A percentile compares a stretch with the other conserved stretches of the same genome.
Conservation (phyloP, 2,113 vertebrate genomes). For the Cololabis saira region DNA sequence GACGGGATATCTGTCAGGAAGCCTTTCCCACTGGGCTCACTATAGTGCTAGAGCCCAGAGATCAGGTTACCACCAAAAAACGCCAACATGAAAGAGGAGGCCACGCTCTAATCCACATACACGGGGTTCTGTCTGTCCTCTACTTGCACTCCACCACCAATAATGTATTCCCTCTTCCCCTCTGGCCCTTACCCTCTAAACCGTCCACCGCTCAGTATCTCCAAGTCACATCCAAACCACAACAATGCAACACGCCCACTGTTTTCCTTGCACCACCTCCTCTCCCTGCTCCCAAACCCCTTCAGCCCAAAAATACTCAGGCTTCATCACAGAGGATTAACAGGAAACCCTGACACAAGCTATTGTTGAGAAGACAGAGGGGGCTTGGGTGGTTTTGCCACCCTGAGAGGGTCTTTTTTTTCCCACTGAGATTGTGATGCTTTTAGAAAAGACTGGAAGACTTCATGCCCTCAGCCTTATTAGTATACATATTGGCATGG, state of each 20-base stretch:
- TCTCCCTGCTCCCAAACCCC: slow-evolving; percentile 44
- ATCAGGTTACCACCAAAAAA: slow-evolving; percentile 88
- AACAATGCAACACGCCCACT: slow-evolving; percentile 20
- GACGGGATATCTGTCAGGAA: slow-evolving; percentile 92
- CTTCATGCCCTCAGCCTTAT: slow-evolving; percentile 41
- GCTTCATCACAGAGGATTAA: slow-evolving; percentile 81
- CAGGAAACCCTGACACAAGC: slow-evolving; percentile 76
- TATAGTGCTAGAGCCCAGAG: slow-evolving; percentile 67
- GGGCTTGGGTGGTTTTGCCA: slow-evolving; percentile 77
- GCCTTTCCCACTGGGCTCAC: slow-evolving; percentile 89
- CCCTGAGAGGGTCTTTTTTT: slow-evolving; percentile 60
- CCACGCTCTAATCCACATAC: slow-evolving; percentile 84
- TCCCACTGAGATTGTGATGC: slow-evolving; percentile 54
- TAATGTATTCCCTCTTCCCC: slow-evolving; percentile 47
- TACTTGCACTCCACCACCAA: slow-evolving; percentile 53
- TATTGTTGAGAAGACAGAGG: slow-evolving; percentile 70
- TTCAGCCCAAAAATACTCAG: slow-evolving; percentile 66
- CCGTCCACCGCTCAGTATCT: slow-evolving; percentile 33
- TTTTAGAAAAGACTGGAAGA: slow-evolving; percentile 48
- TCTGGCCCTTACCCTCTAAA: slow-evolving; percentile 29
- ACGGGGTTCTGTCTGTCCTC: slow-evolving; percentile 70
- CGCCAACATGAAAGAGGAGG: slow-evolving; percentile 88
- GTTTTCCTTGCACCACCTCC: slow-evolving; percentile 45
- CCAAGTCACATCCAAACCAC: slow-evolving; percentile 32
- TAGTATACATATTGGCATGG: slow-evolving; percentile 34